Evolutionary conservation across 2,113 vertebrate genomes (phyloP).

Genomic region (Gasterosteus aculeatus): DNA sequence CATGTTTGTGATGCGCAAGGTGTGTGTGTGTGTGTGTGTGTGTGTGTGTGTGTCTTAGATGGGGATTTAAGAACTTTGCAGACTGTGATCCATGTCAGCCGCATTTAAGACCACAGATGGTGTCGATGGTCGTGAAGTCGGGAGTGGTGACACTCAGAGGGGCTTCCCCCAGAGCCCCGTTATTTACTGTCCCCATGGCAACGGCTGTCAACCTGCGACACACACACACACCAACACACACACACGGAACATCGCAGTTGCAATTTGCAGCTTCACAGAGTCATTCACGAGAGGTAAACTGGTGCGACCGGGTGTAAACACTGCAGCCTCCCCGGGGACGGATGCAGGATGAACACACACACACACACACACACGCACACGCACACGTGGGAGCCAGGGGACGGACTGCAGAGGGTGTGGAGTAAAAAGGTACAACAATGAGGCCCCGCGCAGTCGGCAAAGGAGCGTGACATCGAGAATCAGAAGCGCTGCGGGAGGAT

Average conservation of each 20-base stretch:
- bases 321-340: not conserved
- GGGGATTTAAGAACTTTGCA: conserved; percentile 16
- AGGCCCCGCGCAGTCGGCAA: not conserved
- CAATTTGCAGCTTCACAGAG: conserved; percentile 49
- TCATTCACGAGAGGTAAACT: conserved; percentile 17
- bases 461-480: too few relatives aligned
- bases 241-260: not conserved
- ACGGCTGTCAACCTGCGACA: conserved; percentile 18
- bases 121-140: conserved; percentile 34
- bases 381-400: too few relatives aligned
- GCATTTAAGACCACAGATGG: conserved; percentile 30
- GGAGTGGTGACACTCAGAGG: conserved; percentile 46
- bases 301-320: conserved; percentile 32
- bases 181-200: conserved; percentile 44
- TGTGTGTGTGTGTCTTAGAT: not conserved
- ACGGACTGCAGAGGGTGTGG: not conserved
- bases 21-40: conserved; percentile 3
- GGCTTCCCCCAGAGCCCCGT: conserved; percentile 41
- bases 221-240: not conserved
- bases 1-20: too few relatives aligned
- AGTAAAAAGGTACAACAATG: not conserved
- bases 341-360: not conserved
- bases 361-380: too few relatives aligned
- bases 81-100: conserved; percentile 2
- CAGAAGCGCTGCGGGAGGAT: not conserved